Conservation (phyloP, 2,888 invertebrate species). For the Agriopis marginaria region DNA sequence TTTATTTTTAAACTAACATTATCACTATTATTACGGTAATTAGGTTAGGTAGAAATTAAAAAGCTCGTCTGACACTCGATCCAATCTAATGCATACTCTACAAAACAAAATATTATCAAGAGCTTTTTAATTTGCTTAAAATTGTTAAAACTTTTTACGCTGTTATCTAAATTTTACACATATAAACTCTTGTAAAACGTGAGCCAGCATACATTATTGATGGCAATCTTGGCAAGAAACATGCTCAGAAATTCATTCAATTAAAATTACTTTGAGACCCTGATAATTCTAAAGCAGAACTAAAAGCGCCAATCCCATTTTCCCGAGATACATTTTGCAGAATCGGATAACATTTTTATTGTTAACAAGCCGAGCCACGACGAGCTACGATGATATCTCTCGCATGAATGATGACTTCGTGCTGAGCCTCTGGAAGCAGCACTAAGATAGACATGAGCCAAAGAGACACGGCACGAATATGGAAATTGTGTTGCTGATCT, state of each 20-base stretch:
- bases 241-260: constrained; percentile 40
- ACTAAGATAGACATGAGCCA: constrained; percentile 70
- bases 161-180: constrained; percentile 15
- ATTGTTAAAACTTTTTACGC: not conserved
- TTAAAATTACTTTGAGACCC: constrained; percentile 41
- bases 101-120: not conserved
- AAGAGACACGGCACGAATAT: constrained; percentile 81
- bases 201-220: constrained; percentile 24
- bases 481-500: constrained; percentile 60
- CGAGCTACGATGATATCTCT: constrained; percentile 84
- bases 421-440: constrained; percentile 80
- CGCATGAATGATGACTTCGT: constrained; percentile 86
- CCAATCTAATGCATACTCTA: too few relatives aligned
- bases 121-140: not conserved
- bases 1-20: too few relatives aligned
- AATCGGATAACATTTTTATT: constrained; percentile 84
- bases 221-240: constrained; percentile 33
- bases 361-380: constrained; percentile 83
- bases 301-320: constrained; percentile 64
- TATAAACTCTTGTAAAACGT: constrained; percentile 15
- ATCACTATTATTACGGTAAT: too few relatives aligned
- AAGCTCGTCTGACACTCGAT: too few relatives aligned
- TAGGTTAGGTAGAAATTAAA: too few relatives aligned
- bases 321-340: constrained; percentile 79
- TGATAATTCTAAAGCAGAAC: constrained; percentile 53